Base-by-base conservation (phyloP, 2,888 invertebrate genomes). In the Cotesia congregata region DNA sequence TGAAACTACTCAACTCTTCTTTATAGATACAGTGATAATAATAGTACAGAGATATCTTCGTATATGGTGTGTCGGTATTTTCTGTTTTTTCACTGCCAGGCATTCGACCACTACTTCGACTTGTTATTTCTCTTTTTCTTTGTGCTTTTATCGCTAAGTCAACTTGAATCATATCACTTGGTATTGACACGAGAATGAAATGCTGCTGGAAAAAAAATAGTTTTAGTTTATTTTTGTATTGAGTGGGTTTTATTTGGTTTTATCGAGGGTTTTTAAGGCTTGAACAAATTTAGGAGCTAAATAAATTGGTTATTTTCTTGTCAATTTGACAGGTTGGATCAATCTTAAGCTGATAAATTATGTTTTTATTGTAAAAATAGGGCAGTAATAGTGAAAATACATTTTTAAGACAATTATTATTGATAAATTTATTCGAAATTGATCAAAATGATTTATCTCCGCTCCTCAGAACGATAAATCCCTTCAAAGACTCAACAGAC, bases 1-100 rank as follows among this genome's bases (percentile, higher is more conserved):
- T 83, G 85, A 83, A 82, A 83, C 83, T 80, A 80, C 81, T 81
- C 77, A 77, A 79, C 79, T 69, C 78, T 72, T 60, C 40, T 70
- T 61, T 41, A 15, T 65, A 6, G 20, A n/a, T 71, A 61, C 50
- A 65, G 62, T 62, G 70, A 30, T 73, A 69, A 59, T 59, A 67
- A 71, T 41, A 6, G 9, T 38, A 30, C 65, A 72, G 41, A 40
- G 50, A 50, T 50, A 50, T 50, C 0, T 50, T 4, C 12, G 2
- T 50, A 50, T 9, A 50, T 50, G 12, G 30, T 30, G 30, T 30
- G 17, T 30, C 3, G 30, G 30, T 30, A 30, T 30, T 30, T 30
- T 30, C 30, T 73, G 59, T 30, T 71, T 74, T 67, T 74, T 74
- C 64, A 67, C 77, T 77, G 69, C 7, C 50, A 50, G 69, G 12